Conservation (phyloP, 1,140 invertebrate species). For the Mactra quadrangularis region DNA sequence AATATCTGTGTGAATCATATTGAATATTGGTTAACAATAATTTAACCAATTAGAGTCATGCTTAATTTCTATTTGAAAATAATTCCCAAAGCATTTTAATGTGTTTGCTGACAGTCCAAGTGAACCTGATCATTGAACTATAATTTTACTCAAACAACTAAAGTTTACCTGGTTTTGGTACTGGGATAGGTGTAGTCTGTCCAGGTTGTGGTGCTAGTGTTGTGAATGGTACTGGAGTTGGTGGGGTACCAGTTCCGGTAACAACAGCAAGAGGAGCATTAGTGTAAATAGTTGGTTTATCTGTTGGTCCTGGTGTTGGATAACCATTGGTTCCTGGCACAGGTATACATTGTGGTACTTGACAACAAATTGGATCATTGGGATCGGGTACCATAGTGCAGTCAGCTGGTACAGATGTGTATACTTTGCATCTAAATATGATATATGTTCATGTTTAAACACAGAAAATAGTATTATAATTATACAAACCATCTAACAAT, state of each 20-base stretch:
- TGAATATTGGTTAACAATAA: too few species aligned
- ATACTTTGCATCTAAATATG: constrained; percentile 65
- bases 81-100: too few species aligned
- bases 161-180: constrained; percentile 29
- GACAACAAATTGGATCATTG: constrained; percentile 64
- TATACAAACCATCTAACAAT: too few species aligned
- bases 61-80: too few species aligned
- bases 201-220: constrained; percentile 58
- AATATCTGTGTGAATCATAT: too few species aligned
- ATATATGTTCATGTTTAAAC: too few species aligned
- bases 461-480: too few species aligned
- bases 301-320: constrained; percentile 59
- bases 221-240: constrained; percentile 39
- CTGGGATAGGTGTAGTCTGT: constrained; percentile 39
- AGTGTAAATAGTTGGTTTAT: constrained; percentile 60
- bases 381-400: constrained; percentile 65
- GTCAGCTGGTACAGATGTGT: constrained; percentile 51
- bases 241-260: constrained; percentile 67
- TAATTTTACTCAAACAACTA: constrained; percentile 56
- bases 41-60: too few species aligned
- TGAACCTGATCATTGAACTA: neutral
- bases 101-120: neutral
- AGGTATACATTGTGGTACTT: constrained; percentile 69
- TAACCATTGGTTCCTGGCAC: constrained; percentile 59
- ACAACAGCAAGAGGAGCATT: constrained; percentile 63